Base-by-base conservation (phyloP, 2,888 invertebrate genomes). In the Coronaproctus castanopsis region DNA sequence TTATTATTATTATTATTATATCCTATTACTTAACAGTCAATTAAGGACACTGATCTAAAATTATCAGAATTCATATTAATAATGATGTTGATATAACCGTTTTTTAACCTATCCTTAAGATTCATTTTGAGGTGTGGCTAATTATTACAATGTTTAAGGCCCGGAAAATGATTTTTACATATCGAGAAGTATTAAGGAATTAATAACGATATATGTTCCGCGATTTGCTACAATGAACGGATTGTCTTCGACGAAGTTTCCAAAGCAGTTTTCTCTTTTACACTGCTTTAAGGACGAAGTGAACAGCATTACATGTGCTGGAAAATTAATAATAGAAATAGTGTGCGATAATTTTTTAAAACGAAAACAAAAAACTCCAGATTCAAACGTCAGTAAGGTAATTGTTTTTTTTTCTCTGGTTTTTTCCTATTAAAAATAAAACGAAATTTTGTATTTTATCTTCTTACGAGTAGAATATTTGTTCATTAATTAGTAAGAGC, bases 1-100 rank as follows among this genome's bases (percentile, higher is more conserved):
- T 63, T 66, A 78, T 19, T 23, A 49, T 19, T 51, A 14, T 24
- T 52, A n/a, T 52, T n/a, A n/a, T n/a, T n/a, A n/a, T n/a, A n/a
- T n/a, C n/a, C n/a, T n/a, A n/a, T n/a, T n/a, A n/a, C n/a, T n/a
- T n/a, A n/a, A n/a, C n/a, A n/a, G n/a, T n/a, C n/a, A n/a, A n/a
- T n/a, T n/a, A n/a, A n/a, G n/a, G n/a, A n/a, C n/a, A n/a, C n/a
- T n/a, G n/a, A n/a, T n/a, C n/a, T n/a, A n/a, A n/a, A n/a, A n/a
- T n/a, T n/a, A n/a, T n/a, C n/a, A n/a, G n/a, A n/a, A n/a, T n/a
- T n/a, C n/a, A n/a, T n/a, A n/a, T n/a, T n/a, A n/a, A n/a, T n/a
- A n/a, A n/a, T n/a, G n/a, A n/a, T n/a, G n/a, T n/a, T n/a, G n/a
- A n/a, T n/a, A n/a, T n/a, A n/a, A n/a, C n/a, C n/a, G n/a, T n/a